A percentile compares a stretch with the other conserved stretches of the same genome.
Evolutionary conservation across 2,797 vertebrate genomes (phyloP).

Genomic region (Alcedo atthis): DNA sequence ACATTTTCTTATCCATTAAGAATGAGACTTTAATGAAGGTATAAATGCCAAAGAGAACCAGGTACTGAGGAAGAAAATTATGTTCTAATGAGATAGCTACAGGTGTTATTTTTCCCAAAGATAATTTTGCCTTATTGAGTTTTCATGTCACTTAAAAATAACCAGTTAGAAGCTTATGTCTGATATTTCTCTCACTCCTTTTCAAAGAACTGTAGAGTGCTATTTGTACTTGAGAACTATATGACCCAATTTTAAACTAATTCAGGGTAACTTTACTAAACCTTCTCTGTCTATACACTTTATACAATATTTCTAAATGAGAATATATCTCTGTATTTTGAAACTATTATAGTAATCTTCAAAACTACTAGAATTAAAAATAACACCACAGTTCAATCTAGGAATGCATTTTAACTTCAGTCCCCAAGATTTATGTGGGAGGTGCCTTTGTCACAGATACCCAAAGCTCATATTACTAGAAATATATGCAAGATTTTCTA

Average conservation of each 20-base stretch:
- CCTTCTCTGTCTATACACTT: not conserved
- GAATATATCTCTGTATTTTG: not conserved
- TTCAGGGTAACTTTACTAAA: not conserved
- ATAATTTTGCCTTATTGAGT: not conserved
- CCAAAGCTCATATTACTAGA: not conserved
- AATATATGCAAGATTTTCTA: not conserved
- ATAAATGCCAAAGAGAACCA: not conserved
- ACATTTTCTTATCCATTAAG: not conserved
- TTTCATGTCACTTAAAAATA: not conserved
- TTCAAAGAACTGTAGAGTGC: not conserved
- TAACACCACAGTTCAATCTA: not conserved
- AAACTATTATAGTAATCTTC: not conserved
- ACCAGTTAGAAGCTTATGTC: not conserved
- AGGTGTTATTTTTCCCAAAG: not conserved
- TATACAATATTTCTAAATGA: not conserved
- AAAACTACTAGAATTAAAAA: not conserved
- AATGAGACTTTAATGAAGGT: not conserved
- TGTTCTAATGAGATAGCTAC: not conserved
- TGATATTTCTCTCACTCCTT: not conserved
- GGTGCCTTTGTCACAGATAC: not conserved
- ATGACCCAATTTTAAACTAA: not conserved
- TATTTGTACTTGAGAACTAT: not conserved
- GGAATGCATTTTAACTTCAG: not conserved
- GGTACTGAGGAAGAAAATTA: not conserved
- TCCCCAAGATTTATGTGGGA: not conserved